phyloP scores from a whole-genome alignment of 2,888 invertebrate genomes.

The Salpingus planirostris region DNA sequence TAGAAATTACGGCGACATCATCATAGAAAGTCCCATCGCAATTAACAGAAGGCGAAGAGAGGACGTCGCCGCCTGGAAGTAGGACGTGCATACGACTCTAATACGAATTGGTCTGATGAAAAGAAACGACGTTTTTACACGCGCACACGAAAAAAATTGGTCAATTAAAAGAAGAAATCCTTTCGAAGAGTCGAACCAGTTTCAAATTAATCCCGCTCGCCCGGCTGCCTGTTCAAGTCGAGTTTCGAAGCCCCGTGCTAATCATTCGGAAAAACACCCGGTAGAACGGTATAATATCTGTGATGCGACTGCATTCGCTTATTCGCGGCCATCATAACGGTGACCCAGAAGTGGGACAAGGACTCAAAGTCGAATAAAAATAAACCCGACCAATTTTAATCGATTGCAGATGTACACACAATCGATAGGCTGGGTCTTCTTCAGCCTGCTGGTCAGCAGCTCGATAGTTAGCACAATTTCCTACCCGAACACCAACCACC shows the following conservation, averaged over 20 bases:
- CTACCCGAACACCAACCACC: too few relatives aligned
- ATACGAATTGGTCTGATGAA: neutral
- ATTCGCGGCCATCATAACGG: slow-evolving; percentile 18
- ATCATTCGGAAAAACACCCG: too few relatives aligned
- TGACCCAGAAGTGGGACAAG: slow-evolving; percentile 16
- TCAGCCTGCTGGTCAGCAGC: slow-evolving; percentile 60
- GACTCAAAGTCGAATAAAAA: neutral
- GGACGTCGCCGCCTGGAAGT: neutral
- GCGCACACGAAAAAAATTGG: too few relatives aligned
- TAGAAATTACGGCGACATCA: slow-evolving; percentile 18
- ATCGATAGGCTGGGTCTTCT: slow-evolving; percentile 60
- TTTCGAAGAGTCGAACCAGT: too few relatives aligned
- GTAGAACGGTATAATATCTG: too few relatives aligned
- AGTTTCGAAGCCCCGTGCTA: too few relatives aligned
- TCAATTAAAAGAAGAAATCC: too few relatives aligned
- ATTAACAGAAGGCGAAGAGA: neutral
- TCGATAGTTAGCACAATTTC: slow-evolving; percentile 59
- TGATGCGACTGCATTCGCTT: too few relatives aligned
- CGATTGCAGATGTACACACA: slow-evolving; percentile 51
- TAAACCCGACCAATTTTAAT: neutral
- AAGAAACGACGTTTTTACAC: too few relatives aligned
- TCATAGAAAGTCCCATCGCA: neutral
- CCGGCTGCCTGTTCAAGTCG: too few relatives aligned
- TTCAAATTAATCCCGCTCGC: too few relatives aligned
- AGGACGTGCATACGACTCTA: too few relatives aligned